Percentiles rank a stretch among this genome's conserved stretches.
phyloP scores from a whole-genome alignment of 2,797 vertebrate species.

The Lepidocolaptes lacrymiger region DNA sequence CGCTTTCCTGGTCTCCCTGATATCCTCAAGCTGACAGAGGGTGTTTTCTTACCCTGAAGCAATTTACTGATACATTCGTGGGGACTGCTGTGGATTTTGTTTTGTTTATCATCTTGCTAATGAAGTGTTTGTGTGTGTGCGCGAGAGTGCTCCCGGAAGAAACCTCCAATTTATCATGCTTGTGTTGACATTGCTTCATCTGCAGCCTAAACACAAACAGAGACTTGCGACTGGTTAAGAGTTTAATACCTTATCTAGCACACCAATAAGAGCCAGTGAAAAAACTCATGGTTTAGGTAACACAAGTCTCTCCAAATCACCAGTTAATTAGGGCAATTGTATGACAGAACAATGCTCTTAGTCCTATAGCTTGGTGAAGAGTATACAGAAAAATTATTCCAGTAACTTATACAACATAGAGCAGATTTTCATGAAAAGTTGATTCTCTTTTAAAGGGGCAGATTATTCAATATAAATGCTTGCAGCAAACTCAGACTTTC shows the following conservation, averaged over 20 bases:
- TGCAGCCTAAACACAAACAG: constrained; percentile 18
- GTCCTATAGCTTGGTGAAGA: not conserved
- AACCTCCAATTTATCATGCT: constrained; percentile 36
- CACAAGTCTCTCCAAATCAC: not conserved
- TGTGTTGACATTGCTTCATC: constrained; percentile 28
- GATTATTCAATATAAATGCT: not conserved
- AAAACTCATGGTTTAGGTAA: not conserved
- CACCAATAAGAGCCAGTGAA: not conserved
- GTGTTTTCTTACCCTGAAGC: constrained; percentile 26
- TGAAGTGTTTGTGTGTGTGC: constrained; percentile 23
- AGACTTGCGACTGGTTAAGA: not conserved
- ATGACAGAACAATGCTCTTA: not conserved
- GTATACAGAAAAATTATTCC: not conserved
- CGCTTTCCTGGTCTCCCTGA: not conserved
- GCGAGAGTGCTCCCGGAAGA: not conserved
- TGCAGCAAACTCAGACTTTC: not conserved
- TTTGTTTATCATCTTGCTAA: constrained; percentile 34
- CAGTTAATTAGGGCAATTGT: not conserved
- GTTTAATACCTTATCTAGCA: not conserved
- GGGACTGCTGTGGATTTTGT: constrained; percentile 15
- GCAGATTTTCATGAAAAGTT: not conserved
- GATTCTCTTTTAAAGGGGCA: not conserved
- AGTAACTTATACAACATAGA: not conserved
- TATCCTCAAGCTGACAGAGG: not conserved
- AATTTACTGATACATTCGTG: not conserved